Base-by-base conservation (phyloP, 2,113 vertebrate species). In the Lasiurus borealis region DNA sequence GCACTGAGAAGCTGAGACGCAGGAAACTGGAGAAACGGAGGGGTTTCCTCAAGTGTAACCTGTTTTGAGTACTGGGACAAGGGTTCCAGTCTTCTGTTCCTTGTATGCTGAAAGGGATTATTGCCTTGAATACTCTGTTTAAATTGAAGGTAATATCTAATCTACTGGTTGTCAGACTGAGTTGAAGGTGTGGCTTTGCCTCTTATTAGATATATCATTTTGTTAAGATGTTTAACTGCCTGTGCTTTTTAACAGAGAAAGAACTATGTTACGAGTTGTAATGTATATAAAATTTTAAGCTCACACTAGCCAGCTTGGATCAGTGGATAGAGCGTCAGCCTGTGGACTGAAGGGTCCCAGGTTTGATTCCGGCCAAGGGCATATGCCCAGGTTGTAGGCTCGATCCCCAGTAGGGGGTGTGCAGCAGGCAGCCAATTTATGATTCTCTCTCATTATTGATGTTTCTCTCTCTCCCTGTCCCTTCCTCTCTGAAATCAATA, bases 221-320 rank as follows among this genome's bases (percentile, higher is more conserved):
- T 87, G 52, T 64, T 87, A 44, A 88, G 57, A 50, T 69, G 87
- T 62, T 93, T 75, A 62, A 44, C 31, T 82, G 50, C 44, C 27
- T 62, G 10, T 62, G 48, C 4, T 82, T 91, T 91, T 95, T 76
- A 64, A 64, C 44, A 84, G 52, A 64, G 72, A 64, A 83, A 83
- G 12, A 54, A 76, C 25, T 75, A 76, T 19, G 23, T 92, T 29
- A 88, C 40, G 40, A 66, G 15, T 84, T 93, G 44, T 40, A 75
- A 85, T 71, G 4, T 50, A 66, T 50, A 8, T 57, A 77, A 90
- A 76, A 57, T 77, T 25, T 12, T 66, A 54, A 88, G n/a, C 6
- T 59, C 31, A 78, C 52, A 4, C 52, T 54, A 54, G 52, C 52
- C 52, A 54, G 16, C 16, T 54, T 54, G 52, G 4, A 16, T 54